Base-by-base conservation (phyloP, 1,140 invertebrate genomes). In the Melipona quadrifasciata region DNA sequence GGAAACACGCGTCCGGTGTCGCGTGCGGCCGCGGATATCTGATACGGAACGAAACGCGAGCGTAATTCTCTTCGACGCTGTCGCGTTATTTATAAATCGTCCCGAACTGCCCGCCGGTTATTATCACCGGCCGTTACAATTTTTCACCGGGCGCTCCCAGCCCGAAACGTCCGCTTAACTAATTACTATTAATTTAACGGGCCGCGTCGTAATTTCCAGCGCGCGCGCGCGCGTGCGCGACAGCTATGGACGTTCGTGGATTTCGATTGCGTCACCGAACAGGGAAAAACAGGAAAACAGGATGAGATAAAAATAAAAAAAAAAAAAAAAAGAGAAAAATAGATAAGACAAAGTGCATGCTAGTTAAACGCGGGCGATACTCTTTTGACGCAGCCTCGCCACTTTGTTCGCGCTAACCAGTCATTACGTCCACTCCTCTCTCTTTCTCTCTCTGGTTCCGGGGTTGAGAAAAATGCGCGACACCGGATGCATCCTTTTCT, bases 41-140 rank as follows among this genome's bases (percentile, higher is more conserved):
- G 81, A 83, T 83, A 68, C 81, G 51, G 39, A 16, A 12, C n/a
- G 74, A 14, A 76, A 70, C 81, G 64, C 73, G 73, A 82, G 53
- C 73, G 77, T 73, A 80, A 84, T 73, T 84, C 57, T 80, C 68
- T 71, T 71, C 76, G 76, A 73, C 68, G 77, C 57, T 79, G 76
- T 84, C 82, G 82, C 70, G 77, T 80, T 72, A 84, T 84, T 84
- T 84, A 84, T 84, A 84, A 84, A 84, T 84, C 70, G 81, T 78
- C 27, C 73, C 53, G 80, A 82, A 82, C 72, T 70, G 53, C 53
- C 39, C 39, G 53, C 16, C 61, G 81, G 81, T 82, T 82, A 82
- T 82, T 82, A 82, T 82, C 73, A 82, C 73, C 73, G 81, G 73
- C 65, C 64, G 74, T 83, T 83, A 78, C 81, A 83, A 83, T 83